Base-by-base conservation (phyloP, 1,140 invertebrate genomes). In the Calephelis virginiensis region DNA sequence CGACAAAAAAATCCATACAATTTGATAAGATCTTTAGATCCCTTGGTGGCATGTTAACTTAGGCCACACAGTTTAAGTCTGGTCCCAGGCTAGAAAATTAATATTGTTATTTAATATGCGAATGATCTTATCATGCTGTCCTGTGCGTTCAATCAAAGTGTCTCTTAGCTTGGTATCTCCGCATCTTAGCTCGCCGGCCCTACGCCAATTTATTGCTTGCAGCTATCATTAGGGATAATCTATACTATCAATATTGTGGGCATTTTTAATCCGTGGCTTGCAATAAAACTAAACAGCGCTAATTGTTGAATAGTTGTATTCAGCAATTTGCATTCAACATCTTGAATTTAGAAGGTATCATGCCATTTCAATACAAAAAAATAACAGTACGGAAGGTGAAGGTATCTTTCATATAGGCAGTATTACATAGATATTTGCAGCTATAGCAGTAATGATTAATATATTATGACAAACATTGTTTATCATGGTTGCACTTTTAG, bases 51-150 rank as follows among this genome's bases (percentile, higher is more conserved):
- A 38, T 59, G 28, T 59, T 59, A 38, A 59, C 37, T 59, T 59
- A 12, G 53, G 53, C 53, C 56, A 59, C 56, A 59, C 56, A 38
- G 5, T 59, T 38, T 40, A 59, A 59, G 37, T 59, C 37, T 59
- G n/a, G 56, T 59, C 56, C 28, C 53, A 59, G 28, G 53, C 53
- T 38, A 74, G 75, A 76, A 83, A 84, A 86, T 86, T 86, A 86
- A 86, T 86, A 84, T 78, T 72, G 67, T 84, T 80, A 81, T 86
- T 84, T 81, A 86, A 77, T 83, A 86, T 86, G 82, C 82, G 83
- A 83, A 86, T 84, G 53, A 83, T 76, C 77, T 84, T 83, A 84
- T 84, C 81, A 65, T 61, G 69, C 74, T 84, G 83, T 86, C 83
- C 81, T 73, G 75, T 80, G 73, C 79, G 83, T 84, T 86, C 83